A percentile compares a stretch with the other conserved stretches of the same genome.
Conservation (phyloP, 2,113 vertebrate genomes). For the Triplophysa tibetana region DNA sequence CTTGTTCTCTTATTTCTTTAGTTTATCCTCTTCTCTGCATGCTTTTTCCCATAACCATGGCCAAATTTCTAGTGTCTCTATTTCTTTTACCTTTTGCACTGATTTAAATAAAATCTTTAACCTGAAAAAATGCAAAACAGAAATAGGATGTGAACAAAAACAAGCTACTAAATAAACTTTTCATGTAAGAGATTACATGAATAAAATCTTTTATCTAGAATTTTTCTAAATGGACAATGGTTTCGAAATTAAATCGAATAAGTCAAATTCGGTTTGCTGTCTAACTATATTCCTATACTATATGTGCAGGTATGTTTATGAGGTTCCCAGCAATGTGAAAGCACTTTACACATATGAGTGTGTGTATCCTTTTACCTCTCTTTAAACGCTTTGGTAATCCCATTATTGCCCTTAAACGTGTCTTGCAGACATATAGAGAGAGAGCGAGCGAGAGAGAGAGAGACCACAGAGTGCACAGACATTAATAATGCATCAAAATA, state of each 20-base stretch:
- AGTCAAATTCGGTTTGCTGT: no score
- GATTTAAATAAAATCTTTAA: no score
- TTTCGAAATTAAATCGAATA: no score
- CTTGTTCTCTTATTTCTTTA: constrained; percentile 14
- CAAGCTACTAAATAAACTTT: no score
- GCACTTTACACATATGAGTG: no score
- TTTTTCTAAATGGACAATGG: no score
- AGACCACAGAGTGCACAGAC: constrained; percentile 43
- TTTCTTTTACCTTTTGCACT: neutral
- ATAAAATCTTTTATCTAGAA: no score
- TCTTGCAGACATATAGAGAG: neutral
- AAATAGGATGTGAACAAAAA: no score
- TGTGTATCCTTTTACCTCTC: constrained; percentile 3
- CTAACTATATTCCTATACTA: no score
- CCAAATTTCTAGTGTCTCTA: neutral
- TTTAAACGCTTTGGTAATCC: constrained; percentile 27
- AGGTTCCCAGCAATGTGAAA: neutral
- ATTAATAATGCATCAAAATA: constrained; percentile 59
- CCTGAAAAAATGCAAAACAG: no score
- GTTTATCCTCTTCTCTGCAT: no score
- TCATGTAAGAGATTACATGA: no score
- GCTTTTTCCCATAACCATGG: neutral
- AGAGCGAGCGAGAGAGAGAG: neutral
- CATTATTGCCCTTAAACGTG: constrained; percentile 31
- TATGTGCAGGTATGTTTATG: constrained; percentile 8